These are phyloP conservation scores for Eriosoma lanigerum DNA, from an alignment of 1,140 invertebrate species.

Conservation along the genomic window DNA sequence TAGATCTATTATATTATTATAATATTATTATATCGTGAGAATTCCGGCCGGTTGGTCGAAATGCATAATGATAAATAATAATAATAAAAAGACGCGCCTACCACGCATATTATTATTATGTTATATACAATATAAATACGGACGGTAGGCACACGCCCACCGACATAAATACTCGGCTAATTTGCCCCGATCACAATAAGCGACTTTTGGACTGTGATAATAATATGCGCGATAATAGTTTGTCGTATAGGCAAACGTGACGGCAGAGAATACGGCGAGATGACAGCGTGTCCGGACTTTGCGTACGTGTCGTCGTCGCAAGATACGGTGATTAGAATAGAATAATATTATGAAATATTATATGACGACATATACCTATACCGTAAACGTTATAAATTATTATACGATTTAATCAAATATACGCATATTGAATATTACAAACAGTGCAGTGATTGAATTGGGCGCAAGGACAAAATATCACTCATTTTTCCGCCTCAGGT, in stretches of 20 bases:
- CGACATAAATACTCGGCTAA: conserved; percentile 34
- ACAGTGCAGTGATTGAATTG: too few species aligned
- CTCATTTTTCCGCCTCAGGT: too few species aligned
- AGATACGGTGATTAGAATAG: not conserved
- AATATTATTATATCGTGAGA: conserved; percentile 9
- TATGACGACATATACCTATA: too few species aligned
- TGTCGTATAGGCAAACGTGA: not conserved
- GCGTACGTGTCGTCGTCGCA: not conserved
- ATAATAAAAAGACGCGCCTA: not conserved
- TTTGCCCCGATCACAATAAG: conserved; percentile 13
- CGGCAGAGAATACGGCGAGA: not conserved
- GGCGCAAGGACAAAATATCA: too few species aligned
- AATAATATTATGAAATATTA: not conserved
- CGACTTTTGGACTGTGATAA: not conserved
- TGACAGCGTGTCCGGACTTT: not conserved
- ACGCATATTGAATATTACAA: too few species aligned
- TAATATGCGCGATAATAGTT: not conserved
- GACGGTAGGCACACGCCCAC: conserved; percentile 3
- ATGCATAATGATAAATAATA: not conserved
- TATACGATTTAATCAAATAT: too few species aligned
- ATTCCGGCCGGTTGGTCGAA: conserved; percentile 21
- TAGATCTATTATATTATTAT: not conserved
- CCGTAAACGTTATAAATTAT: not conserved
- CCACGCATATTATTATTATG: not conserved
- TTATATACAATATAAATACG: not conserved